These are phyloP conservation scores for Agonum fuliginosum DNA, from an alignment of 2,888 invertebrate genomes.

Conservation along the genomic window DNA sequence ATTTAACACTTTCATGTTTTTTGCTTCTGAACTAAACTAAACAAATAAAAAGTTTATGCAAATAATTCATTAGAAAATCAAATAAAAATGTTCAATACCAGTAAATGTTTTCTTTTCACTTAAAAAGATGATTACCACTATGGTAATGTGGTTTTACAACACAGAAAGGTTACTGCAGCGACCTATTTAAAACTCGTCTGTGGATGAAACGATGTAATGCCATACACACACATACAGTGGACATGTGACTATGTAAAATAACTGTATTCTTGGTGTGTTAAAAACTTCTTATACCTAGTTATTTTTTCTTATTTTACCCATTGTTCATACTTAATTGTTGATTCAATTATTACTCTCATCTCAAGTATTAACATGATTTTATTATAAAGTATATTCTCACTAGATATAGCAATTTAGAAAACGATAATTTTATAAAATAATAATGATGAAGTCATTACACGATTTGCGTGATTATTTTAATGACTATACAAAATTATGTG, in stretches of 20 bases:
- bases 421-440: slow-evolving; percentile 7
- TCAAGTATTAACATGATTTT: not conserved
- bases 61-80: slow-evolving; percentile 40
- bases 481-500: not conserved
- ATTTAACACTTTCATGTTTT: slow-evolving; percentile 31
- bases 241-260: not conserved
- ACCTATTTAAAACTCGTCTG: slow-evolving; percentile 37
- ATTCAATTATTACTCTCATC: not conserved
- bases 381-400: not conserved
- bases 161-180: slow-evolving; percentile 30
- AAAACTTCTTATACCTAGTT: not conserved
- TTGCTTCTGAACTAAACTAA: slow-evolving; percentile 27
- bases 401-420: not conserved
- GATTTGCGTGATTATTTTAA: not conserved
- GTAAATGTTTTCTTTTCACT: slow-evolving; percentile 13
- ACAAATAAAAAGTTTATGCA: slow-evolving; percentile 19
- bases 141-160: not conserved
- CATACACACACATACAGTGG: not conserved
- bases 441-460: not conserved
- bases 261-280: not conserved
- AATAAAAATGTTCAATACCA: not conserved
- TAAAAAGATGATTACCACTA: not conserved
- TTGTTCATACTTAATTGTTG: not conserved
- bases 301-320: no score
- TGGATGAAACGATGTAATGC: not conserved